These are phyloP conservation scores for Hypolimnas misippus DNA, from an alignment of 2,888 invertebrate genomes.

Conservation along the genomic window DNA sequence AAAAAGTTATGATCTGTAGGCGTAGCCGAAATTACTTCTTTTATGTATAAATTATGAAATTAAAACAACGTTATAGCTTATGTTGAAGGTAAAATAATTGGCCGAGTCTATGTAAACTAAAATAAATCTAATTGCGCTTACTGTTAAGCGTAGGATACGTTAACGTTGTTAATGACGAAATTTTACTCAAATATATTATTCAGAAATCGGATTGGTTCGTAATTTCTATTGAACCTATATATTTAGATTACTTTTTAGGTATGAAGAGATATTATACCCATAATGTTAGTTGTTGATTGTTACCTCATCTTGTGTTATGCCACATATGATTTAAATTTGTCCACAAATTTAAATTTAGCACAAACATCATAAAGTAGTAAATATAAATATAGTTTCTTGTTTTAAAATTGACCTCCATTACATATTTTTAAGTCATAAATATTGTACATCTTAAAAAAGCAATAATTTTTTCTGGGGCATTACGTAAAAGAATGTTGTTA, in stretches of 20 bases:
- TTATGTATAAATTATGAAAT: background rate
- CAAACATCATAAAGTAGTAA: slow-evolving; percentile 15
- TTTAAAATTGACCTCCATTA: background rate
- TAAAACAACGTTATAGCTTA: background rate
- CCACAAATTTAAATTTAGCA: slow-evolving; percentile 15
- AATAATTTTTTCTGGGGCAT: slow-evolving; percentile 4
- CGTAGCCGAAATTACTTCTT: slow-evolving; percentile 4
- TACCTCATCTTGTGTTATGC: slow-evolving; percentile 20
- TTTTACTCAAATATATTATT: slow-evolving; percentile 9
- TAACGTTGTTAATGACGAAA: background rate
- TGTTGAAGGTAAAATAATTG: background rate
- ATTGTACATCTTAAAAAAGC: background rate
- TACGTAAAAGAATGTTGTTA: slow-evolving; percentile 20
- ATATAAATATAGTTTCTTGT: background rate
- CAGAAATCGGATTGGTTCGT: background rate
- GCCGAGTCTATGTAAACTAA: background rate
- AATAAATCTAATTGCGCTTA: background rate
- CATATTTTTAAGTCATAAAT: background rate
- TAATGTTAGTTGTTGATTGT: slow-evolving; percentile 16
- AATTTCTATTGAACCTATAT: slow-evolving; percentile 8
- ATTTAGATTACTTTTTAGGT: slow-evolving; percentile 2
- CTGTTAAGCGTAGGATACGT: background rate
- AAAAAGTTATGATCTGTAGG: slow-evolving; percentile 4
- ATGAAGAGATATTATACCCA: slow-evolving; percentile 7
- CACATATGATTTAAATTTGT: background rate